Percentiles rank a stretch among this genome's conserved stretches.
phyloP scores from a whole-genome alignment of 53 echinoderm and acorn worm genomes.

The Pentamera pediparva region DNA sequence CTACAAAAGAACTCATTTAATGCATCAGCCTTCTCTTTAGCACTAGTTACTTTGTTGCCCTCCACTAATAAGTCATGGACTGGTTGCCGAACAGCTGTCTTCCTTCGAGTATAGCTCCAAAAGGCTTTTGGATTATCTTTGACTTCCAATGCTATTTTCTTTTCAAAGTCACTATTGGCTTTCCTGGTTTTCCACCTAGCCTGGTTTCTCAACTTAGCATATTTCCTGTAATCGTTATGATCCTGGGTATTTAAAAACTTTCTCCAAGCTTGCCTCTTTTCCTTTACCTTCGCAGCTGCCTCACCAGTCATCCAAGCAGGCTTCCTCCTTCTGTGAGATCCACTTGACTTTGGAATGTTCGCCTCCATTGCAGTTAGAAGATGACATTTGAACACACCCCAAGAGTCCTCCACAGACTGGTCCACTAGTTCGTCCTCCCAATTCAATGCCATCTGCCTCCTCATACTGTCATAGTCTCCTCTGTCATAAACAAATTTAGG shows the following conservation, averaged over 20 bases:
- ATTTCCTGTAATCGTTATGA: not conserved
- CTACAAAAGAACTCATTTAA: not conserved
- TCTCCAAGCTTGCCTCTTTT: not conserved
- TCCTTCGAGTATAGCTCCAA: not conserved
- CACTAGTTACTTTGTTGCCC: not conserved
- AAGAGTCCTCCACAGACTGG: not conserved
- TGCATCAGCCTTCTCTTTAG: not conserved
- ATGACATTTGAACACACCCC: not conserved
- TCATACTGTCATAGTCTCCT: not conserved
- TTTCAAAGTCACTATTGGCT: not conserved
- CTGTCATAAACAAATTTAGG: constrained; percentile 4
- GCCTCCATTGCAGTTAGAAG: not conserved
- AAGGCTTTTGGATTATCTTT: not conserved
- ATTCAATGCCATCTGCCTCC: not conserved
- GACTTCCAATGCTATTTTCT: not conserved
- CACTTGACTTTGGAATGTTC: not conserved
- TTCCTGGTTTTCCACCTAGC: constrained; percentile 7
- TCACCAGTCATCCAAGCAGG: not conserved
- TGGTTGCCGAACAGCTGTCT: not conserved
- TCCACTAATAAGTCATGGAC: not conserved
- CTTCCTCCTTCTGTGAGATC: not conserved
- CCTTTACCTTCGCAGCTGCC: not conserved
- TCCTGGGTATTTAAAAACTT: not conserved
- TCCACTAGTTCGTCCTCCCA: not conserved
- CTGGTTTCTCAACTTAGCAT: not conserved